Evolutionary conservation across 2,888 invertebrate genomes (phyloP).

Genomic region (Orchestes rusci): DNA sequence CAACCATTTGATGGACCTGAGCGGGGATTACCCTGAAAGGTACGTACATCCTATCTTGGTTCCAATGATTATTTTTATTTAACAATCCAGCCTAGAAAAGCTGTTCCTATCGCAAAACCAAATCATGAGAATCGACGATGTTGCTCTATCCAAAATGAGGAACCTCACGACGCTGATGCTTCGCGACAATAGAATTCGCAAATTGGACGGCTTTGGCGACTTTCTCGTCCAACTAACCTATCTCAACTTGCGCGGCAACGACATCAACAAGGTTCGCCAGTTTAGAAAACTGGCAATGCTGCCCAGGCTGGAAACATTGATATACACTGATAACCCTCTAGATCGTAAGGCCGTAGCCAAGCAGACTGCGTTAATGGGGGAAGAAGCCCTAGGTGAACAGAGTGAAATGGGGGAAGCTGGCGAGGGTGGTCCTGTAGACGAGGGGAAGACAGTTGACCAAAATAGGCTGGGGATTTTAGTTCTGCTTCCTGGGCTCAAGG

Average conservation of each 20-base stretch:
- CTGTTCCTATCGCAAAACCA: constrained; percentile 52
- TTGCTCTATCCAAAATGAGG: constrained; percentile 52
- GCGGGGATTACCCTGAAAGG: constrained; percentile 45
- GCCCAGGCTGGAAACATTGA: constrained; percentile 43
- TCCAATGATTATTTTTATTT: background rate
- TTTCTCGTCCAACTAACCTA: constrained; percentile 46
- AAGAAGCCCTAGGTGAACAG: constrained; percentile 26
- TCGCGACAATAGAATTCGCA: constrained; percentile 57
- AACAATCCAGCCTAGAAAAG: constrained; percentile 49
- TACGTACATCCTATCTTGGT: background rate
- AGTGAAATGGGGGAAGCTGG: constrained; percentile 33
- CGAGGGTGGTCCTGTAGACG: constrained; percentile 39
- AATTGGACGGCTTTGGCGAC: constrained; percentile 48
- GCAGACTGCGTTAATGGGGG: constrained; percentile 15
- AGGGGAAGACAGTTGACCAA: constrained; percentile 27
- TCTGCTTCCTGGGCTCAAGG: constrained; percentile 47
- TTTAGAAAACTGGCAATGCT: constrained; percentile 49
- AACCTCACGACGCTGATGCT: constrained; percentile 65
- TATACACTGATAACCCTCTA: constrained; percentile 51
- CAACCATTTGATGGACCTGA: constrained; percentile 46
- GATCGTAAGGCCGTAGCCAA: constrained; percentile 25
- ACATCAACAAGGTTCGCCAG: constrained; percentile 48
- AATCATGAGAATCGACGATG: constrained; percentile 31
- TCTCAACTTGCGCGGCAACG: constrained; percentile 52
- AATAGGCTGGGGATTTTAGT: constrained; percentile 43